Base-by-base conservation (phyloP, 2,797 vertebrate genomes). In the Oreochromis mossambicus region DNA sequence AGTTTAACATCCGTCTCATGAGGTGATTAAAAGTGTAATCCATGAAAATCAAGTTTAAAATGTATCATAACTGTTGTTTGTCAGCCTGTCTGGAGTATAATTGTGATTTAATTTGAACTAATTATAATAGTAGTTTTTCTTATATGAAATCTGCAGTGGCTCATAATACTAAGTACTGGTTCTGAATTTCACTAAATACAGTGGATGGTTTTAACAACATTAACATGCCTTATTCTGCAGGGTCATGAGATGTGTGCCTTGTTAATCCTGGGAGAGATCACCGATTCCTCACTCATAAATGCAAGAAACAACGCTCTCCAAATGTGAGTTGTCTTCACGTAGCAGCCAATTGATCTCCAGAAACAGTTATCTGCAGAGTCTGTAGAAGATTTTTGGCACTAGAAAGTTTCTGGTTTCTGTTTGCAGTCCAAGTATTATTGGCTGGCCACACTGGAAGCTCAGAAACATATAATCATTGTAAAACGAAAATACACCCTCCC, bases 241-340 rank as follows among this genome's bases (percentile, higher is more conserved):
- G 97, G 98, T 89, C 98, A 99, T 95, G 98, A 99, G 94, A 99
- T 98, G 97, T 99, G 98, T 96, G 98, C 98, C 88, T 97, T 99
- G 95, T 94, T 99, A 96, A 98, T 99, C 93, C 96, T 99, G 92
- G 97, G 97, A 85, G 98, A 99, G 93, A 98, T 97, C 93, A 97
- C 96, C 58, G 97, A 98, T 94, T 96, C 97, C 82, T 97, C 97
- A 88, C 98, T 99, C 96, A 99, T 99, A 95, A 99, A 99, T 94
- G 97, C 98, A 91, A 97, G 97, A 88, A 99, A 99, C 96, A 95
- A 94, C 61, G 94, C 97, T 70, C 97, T 99, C 87, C 98, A 99
- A 95, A 99, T 98, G 98, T 99, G 94, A 98, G 98, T 97, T 78
- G 50, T 58, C 7, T 51, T 29, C 10, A 51, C 1, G 17, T 46